A percentile compares a stretch with the other conserved stretches of the same genome.
phyloP scores from a whole-genome alignment of 1,140 invertebrate species.

The Druon quercuslanigerum region DNA sequence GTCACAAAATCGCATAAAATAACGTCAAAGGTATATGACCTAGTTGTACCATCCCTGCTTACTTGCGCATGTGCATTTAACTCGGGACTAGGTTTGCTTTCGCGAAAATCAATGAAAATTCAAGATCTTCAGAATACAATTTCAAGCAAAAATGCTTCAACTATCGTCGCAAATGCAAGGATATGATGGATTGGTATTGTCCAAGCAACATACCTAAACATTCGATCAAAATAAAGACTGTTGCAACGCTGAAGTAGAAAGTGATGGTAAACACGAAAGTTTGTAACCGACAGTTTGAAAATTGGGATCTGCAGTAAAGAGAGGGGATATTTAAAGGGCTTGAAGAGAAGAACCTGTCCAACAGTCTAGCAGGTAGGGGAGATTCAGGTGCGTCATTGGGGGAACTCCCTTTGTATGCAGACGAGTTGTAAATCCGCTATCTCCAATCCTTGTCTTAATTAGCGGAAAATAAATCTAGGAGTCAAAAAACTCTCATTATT shows the following conservation, averaged over 20 bases:
- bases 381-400: constrained; percentile 1
- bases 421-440: background rate
- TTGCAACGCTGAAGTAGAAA: too few species aligned
- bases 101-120: constrained; percentile 31
- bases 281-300: too few species aligned
- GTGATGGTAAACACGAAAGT: too few species aligned
- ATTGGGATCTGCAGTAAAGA: too few species aligned
- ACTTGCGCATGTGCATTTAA: constrained; percentile 29
- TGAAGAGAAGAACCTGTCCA: too few species aligned
- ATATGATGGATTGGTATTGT: background rate
- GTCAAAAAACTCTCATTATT: background rate
- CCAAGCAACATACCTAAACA: too few species aligned
- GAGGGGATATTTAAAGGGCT: too few species aligned
- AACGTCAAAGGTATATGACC: constrained; percentile 40
- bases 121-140: constrained; percentile 16
- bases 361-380: background rate
- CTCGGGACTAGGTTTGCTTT: constrained; percentile 8
- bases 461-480: background rate
- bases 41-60: constrained; percentile 32
- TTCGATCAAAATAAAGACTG: too few species aligned
- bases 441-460: background rate
- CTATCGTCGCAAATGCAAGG: background rate
- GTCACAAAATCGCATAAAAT: constrained; percentile 12
- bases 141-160: background rate
- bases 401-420: background rate